Base-by-base conservation (phyloP, 2,113 vertebrate species). In the Spilogale gracilis region DNA sequence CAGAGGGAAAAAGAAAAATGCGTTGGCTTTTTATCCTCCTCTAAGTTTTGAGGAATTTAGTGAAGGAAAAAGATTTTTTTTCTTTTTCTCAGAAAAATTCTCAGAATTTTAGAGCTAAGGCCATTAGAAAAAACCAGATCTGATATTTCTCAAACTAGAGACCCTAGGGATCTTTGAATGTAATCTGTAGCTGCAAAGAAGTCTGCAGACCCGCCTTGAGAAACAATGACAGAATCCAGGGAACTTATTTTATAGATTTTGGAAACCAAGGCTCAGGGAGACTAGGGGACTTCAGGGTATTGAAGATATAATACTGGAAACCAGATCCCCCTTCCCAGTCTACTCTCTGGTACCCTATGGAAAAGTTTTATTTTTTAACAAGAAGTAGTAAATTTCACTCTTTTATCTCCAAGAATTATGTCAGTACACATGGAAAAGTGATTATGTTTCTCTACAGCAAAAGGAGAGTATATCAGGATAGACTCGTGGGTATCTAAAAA, bases 61-160 rank as follows among this genome's bases (percentile, higher is more conserved):
- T 73, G 48, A 48, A n/a, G 20, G 80, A 45, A 52, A 60, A 27
- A 30, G 60, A 25, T 17, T 18, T 20, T 56, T 56, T 32, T 69
- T 69, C 5, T 25, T 25, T 88, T 8, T 74, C 16, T 82, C 58
- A 81, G 73, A 58, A 86, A 86, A 87, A 78, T 80, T 74, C 16
- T 82, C 58, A 81, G 73, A 58, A 86, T 91, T 91, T 84, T 80
- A 84, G 88, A 78, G 23, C 27, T 63, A 79, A 84, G 17, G 30
- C 14, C 38, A 43, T 96, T 89, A 96, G n/a, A 43, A 73, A 58
- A 65, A 18, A 92, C 17, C 20, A 25, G 73, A 38, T 73, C n/a
- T 21, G 45, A 17, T 85, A 63, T 43, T 65, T 85, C 76, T 69
- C 76, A 82, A 94, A 76, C 16, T 23, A 58, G 14, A 67, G 32